Conservation (phyloP, 2,113 vertebrate species). For the Neolamprologus cancellatus region DNA sequence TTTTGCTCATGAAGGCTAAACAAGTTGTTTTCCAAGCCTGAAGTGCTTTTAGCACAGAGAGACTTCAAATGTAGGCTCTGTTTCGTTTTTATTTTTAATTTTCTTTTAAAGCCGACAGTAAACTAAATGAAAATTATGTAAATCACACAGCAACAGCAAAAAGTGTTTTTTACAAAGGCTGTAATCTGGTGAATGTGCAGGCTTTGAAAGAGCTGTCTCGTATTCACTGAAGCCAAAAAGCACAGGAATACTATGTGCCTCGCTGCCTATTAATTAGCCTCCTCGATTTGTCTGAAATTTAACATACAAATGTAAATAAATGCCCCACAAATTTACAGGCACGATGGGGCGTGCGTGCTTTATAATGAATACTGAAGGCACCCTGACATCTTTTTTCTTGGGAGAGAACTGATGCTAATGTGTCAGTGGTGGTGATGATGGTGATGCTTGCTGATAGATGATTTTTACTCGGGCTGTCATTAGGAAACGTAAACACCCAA, state of each 20-base stretch:
- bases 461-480: conserved; percentile 57
- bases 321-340: neutral
- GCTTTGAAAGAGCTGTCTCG: conserved; percentile 39
- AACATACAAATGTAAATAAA: conserved; percentile 27
- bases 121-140: conserved; percentile 43
- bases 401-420: conserved; percentile 28
- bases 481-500: conserved; percentile 65
- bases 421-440: conserved; percentile 52
- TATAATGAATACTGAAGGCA: neutral
- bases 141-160: conserved; percentile 8
- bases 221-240: conserved; percentile 43
- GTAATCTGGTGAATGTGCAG: conserved; percentile 1
- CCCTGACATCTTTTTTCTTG: conserved; percentile 5
- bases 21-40: neutral
- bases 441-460: conserved; percentile 66
- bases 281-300: conserved; percentile 8
- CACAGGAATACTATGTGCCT: conserved; percentile 18
- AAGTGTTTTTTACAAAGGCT: conserved; percentile 12
- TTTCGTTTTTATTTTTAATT: neutral
- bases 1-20: neutral
- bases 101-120: neutral
- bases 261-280: conserved; percentile 39
- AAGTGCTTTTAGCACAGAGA: neutral
- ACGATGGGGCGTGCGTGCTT: neutral
- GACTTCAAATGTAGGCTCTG: neutral